These are phyloP conservation scores for Diaprepes abbreviatus DNA, from an alignment of 2,888 invertebrate species.

Conservation along the genomic window DNA sequence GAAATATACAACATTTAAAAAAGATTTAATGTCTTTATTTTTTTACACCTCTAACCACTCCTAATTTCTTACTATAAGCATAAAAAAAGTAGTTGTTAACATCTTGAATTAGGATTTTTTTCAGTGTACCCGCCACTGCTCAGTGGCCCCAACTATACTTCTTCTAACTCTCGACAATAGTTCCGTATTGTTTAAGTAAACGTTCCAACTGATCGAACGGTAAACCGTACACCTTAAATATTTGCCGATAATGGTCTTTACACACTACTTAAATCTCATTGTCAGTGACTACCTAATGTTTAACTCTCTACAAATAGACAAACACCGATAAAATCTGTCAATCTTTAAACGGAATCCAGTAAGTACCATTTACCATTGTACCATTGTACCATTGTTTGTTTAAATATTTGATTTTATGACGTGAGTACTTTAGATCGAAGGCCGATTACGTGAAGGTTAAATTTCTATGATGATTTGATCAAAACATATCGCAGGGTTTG, in stretches of 20 bases:
- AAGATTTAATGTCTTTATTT: no score
- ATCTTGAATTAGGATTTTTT: no score
- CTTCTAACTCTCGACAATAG: conserved; percentile 32
- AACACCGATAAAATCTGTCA: conserved; percentile 48
- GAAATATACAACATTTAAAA: no score
- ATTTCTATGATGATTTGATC: conserved; percentile 13
- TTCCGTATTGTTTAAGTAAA: conserved; percentile 46
- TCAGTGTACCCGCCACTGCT: no score
- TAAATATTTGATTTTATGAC: conserved; percentile 38
- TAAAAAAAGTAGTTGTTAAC: no score
- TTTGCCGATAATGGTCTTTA: conserved; percentile 60
- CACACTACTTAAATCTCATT: conserved; percentile 59
- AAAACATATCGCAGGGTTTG: background rate
- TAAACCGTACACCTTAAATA: conserved; percentile 56
- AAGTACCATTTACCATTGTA: conserved; percentile 42
- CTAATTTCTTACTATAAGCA: no score
- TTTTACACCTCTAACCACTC: no score
- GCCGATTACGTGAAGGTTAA: conserved; percentile 22
- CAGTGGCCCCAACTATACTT: conserved; percentile 28
- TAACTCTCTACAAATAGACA: conserved; percentile 51
- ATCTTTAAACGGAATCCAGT: conserved; percentile 36
- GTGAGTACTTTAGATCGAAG: conserved; percentile 29
- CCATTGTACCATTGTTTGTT: conserved; percentile 35
- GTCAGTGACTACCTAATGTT: conserved; percentile 58
- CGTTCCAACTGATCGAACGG: conserved; percentile 42